Conservation (phyloP, 2,888 invertebrate species). For the Brachypalpus laphriformis region DNA sequence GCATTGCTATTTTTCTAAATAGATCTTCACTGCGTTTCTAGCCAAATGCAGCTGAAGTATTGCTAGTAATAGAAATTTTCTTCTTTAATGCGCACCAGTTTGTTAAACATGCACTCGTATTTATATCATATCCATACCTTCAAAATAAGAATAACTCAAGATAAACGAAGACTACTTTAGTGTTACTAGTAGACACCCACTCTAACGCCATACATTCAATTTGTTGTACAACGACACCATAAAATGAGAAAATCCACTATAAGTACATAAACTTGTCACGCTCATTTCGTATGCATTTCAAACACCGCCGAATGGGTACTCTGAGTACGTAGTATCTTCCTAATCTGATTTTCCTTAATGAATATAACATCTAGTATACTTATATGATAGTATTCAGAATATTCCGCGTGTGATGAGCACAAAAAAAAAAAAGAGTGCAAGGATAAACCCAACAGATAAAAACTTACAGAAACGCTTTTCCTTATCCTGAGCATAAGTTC, state of each 20-base stretch:
- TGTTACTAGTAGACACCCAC: background rate
- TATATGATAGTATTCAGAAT: background rate
- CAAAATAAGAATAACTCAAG: too few relatives aligned
- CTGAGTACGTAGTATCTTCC: background rate
- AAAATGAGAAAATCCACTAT: slow-evolving; percentile 16
- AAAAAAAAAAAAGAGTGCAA: slow-evolving; percentile 11
- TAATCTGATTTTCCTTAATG: slow-evolving; percentile 28
- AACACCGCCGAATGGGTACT: background rate
- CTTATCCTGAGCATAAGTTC: slow-evolving; percentile 43
- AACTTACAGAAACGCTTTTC: slow-evolving; percentile 27
- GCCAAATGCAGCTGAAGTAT: too few relatives aligned
- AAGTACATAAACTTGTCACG: slow-evolving; percentile 32
- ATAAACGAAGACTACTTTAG: slow-evolving; percentile 7
- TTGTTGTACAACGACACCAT: slow-evolving; percentile 18
- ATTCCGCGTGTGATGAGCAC: background rate
- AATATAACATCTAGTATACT: background rate
- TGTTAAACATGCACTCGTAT: too few relatives aligned
- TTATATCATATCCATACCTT: too few relatives aligned
- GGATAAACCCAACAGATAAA: slow-evolving; percentile 6
- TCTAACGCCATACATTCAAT: slow-evolving; percentile 1
- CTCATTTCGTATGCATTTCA: slow-evolving; percentile 17
- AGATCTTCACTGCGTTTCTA: too few relatives aligned
- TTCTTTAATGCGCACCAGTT: too few relatives aligned
- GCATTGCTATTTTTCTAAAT: too few relatives aligned
- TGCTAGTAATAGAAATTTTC: too few relatives aligned